Base-by-base conservation (phyloP, 37 sponge, comb jelly and placozoan species). In the Crambe crambe region DNA sequence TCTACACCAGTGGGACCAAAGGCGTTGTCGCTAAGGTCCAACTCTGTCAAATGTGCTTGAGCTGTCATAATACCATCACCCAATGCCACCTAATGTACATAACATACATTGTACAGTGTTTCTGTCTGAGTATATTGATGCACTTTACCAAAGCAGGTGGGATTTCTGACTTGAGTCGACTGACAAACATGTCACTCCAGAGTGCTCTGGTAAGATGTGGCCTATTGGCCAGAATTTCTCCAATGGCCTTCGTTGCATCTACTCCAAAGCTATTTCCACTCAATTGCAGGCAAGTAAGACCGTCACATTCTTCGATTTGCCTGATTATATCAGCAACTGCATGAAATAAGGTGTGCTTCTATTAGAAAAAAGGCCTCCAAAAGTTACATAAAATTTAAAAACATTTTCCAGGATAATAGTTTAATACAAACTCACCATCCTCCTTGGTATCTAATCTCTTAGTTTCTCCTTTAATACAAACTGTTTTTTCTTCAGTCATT, bases 21-120 rank as follows among this genome's bases (percentile, higher is more conserved):
- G 0, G 99, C 99, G 86, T 99, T 99, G 63, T 99, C 97, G 73
- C 95, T 94, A 35, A 99, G 87, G 58, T 99, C 99, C 64, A 99
- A 76, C 69, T 94, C 99, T 0, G 71, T 79, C 31, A 99, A 79
- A 25, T 86, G 89, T 1, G 93, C 90, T 9, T 85, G 59, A 6
- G 99, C 85, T 1, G 39, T 68, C 34, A 96, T 95, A 37, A 99
- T 72, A 32, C 93, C 99, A 3, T 85, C 78, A 43, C 93, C 86
- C 18, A 99, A 92, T 62, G 89, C 58, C 20, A 74, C 59, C 95
- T 54, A 69, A 1, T 63, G 54, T 23, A 31, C 51, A 65, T 36
- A 66, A 17, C 8, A 17, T 58, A 3, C 15, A 56, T 6, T 61
- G 56, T 23, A 26, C 66, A 65, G 12, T 47, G 51, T 31, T 34